Evolutionary conservation across 2,797 vertebrate species (phyloP), one percentile per base, ranked within the genome.

Genomic region (Cygnus olor): DNA sequence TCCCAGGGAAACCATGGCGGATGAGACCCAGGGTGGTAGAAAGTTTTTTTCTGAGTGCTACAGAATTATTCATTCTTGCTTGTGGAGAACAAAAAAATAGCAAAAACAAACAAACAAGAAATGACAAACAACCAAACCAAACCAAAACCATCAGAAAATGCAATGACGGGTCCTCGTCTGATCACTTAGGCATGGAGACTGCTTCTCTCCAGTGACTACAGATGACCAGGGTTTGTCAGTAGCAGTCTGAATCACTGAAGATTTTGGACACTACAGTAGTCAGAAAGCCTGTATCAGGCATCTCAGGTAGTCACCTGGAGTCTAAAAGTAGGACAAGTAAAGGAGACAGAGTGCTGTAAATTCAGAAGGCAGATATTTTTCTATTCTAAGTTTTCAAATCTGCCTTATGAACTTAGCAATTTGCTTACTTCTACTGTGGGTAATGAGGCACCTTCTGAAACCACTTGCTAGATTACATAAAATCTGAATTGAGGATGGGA

Each of bases 1-100:
- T 91, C 58, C 36, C 5, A 49, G 71, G 54, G 38, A 78, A 76
- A 57, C 12, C 6, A 19, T 42, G 34, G 45, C 51, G 90, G 66
- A 51, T 49, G 34, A 80, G 66, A 79, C 49, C n/a, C 15, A 72
- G 68, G 73, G 20, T 42, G 64, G 32, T 5, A 73, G n/a, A 77
- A 80, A 91, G 58, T 28, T 81, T 68, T 84, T 95, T 96, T 88
- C 88, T 85, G 49, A 47, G 32, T 80, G 68, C 60, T 89, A 82
- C 72, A 76, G 51, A 89, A 76, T 90, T 80, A 76, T 80, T 66
- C 60, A 42, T 40, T 88, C 66, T 91, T 87, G 38, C 83, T 95
- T 65, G 63, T 76, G 73, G 65, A 88, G 71, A 87, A 94, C 36
- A 34, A 61, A 17, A 53, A 70, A 45, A 42, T 18, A 53, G 14